Conservation (phyloP, 2,797 vertebrate genomes). For the Gila robusta region DNA sequence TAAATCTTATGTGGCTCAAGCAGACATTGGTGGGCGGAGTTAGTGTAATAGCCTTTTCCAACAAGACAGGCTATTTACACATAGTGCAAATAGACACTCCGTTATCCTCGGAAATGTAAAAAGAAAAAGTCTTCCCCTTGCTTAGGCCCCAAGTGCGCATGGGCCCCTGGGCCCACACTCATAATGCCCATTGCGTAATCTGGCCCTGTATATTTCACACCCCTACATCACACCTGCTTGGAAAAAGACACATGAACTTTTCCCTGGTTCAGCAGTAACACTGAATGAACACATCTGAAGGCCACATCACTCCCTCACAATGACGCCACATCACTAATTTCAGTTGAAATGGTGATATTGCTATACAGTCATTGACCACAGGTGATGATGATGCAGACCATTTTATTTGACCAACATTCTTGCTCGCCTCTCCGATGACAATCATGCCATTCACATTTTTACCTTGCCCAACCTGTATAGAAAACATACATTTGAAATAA, state of each 20-base stretch:
- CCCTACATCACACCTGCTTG: neutral
- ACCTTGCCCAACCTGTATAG: neutral
- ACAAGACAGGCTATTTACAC: too few relatives aligned
- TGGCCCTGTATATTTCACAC: neutral
- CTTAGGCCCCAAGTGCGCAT: too few relatives aligned
- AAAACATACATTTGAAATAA: conserved; percentile 19
- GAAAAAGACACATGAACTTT: conserved; percentile 10
- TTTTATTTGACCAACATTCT: conserved; percentile 1
- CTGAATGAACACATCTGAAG: conserved; percentile 37
- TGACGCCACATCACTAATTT: conserved; percentile 3
- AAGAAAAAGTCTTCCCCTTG: too few relatives aligned
- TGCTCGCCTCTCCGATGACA: neutral
- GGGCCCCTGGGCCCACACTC: too few relatives aligned
- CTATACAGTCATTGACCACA: neutral
- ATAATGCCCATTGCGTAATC: too few relatives aligned
- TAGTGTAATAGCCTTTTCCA: too few relatives aligned
- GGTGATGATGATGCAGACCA: neutral
- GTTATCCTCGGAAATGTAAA: too few relatives aligned
- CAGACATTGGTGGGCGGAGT: too few relatives aligned
- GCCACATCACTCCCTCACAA: conserved; percentile 15
- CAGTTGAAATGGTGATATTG: conserved; percentile 4
- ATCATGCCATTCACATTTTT: neutral
- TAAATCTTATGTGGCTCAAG: too few relatives aligned
- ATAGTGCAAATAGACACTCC: too few relatives aligned
- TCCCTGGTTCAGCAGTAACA: conserved; percentile 28